phyloP scores from a whole-genome alignment of 2,113 vertebrate genomes.

The Passerina amoena region DNA sequence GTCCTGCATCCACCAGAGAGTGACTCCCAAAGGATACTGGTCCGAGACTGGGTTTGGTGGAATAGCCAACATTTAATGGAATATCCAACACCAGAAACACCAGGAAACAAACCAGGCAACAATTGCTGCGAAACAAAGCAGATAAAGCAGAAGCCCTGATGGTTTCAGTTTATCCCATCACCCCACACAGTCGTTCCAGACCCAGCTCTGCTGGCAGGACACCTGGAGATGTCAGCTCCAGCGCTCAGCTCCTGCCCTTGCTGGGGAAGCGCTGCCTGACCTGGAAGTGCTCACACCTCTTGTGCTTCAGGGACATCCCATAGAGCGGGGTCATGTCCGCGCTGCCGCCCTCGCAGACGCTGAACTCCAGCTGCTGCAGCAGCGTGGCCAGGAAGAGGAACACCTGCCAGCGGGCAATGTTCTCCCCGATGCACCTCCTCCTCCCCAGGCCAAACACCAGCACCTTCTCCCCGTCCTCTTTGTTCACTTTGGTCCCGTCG shows the following conservation, averaged over 20 bases:
- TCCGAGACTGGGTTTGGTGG: not conserved
- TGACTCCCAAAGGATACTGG: fast-evolving
- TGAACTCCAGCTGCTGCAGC: constrained; percentile 85
- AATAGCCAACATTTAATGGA: not conserved
- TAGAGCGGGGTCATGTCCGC: constrained; percentile 85
- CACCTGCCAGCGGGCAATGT: constrained; percentile 83
- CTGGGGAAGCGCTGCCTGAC: constrained; percentile 53
- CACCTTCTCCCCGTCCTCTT: constrained; percentile 80
- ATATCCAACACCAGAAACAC: not conserved
- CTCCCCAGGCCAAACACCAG: constrained; percentile 87
- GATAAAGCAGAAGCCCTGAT: fast-evolving
- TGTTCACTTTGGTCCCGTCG: constrained; percentile 78
- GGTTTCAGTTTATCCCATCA: not conserved
- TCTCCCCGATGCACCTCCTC: constrained; percentile 87
- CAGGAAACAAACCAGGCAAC: not conserved
- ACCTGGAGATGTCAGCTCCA: not conserved
- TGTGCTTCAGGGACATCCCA: constrained; percentile 83
- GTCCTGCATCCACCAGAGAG: not conserved
- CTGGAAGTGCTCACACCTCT: constrained; percentile 78
- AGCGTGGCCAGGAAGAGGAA: constrained; percentile 90
- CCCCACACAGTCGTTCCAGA: fast-evolving
- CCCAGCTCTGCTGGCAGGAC: not conserved
- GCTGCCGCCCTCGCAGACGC: constrained; percentile 6
- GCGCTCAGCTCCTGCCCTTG: not conserved
- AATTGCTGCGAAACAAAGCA: not conserved